Evolutionary conservation across 2,888 invertebrate genomes (phyloP).

Genomic region (Dexiosoma caninum): DNA sequence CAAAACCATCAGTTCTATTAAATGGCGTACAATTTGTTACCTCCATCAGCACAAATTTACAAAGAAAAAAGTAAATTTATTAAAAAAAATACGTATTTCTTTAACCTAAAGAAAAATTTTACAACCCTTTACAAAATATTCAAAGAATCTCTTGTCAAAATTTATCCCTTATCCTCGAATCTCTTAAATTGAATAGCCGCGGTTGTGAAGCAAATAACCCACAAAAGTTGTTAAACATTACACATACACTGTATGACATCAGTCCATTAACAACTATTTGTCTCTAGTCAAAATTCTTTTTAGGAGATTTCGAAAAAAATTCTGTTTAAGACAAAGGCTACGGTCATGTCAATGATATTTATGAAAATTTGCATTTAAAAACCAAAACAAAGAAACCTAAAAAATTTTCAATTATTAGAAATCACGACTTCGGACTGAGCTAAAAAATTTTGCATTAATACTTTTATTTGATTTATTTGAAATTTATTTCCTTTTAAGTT

Average conservation of each 20-base stretch:
- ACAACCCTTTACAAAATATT: too few species aligned
- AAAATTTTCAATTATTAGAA: conserved; percentile 55
- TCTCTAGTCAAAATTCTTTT: conserved; percentile 9
- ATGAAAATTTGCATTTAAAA: conserved; percentile 18
- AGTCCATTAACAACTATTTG: conserved; percentile 43
- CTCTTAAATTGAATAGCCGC: conserved; percentile 18
- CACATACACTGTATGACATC: background rate
- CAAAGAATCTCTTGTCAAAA: conserved; percentile 10
- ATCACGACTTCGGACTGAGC: conserved; percentile 54
- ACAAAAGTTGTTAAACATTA: conserved; percentile 31
- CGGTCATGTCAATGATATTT: conserved; percentile 43
- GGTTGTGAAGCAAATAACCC: background rate
- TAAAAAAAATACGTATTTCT: too few species aligned
- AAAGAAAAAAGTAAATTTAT: too few species aligned
- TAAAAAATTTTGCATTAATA: background rate
- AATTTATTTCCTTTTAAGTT: background rate
- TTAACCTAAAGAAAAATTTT: too few species aligned
- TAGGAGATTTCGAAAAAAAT: conserved; percentile 54
- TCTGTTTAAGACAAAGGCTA: conserved; percentile 44
- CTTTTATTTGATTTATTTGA: background rate
- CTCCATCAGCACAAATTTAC: too few species aligned
- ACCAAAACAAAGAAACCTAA: background rate
- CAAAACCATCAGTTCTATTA: too few species aligned
- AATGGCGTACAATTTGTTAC: too few species aligned
- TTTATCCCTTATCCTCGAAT: background rate